Evolutionary conservation across 2,113 vertebrate species (phyloP).

Genomic region (Neopipo cinnamomea): DNA sequence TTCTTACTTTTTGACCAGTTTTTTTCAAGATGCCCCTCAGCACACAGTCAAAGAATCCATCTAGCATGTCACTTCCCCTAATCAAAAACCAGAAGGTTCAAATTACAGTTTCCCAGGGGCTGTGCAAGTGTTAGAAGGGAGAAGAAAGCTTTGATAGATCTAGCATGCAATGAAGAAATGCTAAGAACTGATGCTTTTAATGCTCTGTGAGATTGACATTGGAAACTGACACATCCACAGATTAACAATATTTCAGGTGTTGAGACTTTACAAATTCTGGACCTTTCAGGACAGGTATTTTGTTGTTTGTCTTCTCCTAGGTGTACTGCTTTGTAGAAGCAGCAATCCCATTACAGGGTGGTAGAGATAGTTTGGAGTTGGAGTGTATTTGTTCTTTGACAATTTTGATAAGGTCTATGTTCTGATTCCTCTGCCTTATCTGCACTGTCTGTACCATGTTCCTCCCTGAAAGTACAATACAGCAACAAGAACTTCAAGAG

Average conservation of each 20-base stretch:
- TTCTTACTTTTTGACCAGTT: not conserved
- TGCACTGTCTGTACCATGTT: not conserved
- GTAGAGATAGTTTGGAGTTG: not conserved
- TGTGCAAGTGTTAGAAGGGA: not conserved
- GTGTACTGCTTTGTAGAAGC: not conserved
- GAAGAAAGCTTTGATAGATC: not conserved
- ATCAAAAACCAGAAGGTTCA: not conserved
- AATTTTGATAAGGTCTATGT: not conserved
- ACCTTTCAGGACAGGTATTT: not conserved
- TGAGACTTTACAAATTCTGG: not conserved
- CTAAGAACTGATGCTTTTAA: not conserved
- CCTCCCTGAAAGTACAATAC: not conserved
- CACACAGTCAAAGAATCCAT: not conserved
- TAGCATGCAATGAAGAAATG: not conserved
- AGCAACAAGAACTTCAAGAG: not conserved
- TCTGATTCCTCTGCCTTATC: not conserved
- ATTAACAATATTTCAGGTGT: not conserved
- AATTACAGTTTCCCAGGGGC: not conserved
- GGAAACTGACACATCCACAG: not conserved
- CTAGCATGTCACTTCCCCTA: not conserved
- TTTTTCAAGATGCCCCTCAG: not conserved
- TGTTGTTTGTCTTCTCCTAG: not conserved
- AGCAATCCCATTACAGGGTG: not conserved
- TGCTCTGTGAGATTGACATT: not conserved
- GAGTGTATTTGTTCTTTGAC: not conserved